Evolutionary conservation across 2,888 invertebrate genomes (phyloP).

Genomic region (Ametastegia equiseti): DNA sequence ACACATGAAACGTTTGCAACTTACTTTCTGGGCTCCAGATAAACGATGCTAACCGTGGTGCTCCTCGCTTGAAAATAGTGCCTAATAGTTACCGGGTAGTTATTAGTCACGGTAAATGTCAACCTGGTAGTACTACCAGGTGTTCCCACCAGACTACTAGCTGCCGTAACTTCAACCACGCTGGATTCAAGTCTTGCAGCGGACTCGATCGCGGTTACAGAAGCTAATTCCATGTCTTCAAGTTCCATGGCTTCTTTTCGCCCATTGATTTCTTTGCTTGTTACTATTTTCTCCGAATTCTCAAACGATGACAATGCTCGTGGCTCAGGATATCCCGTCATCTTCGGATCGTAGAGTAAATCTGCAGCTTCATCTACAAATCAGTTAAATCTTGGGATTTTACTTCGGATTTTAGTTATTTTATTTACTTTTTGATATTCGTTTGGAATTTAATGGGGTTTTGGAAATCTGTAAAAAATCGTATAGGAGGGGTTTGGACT

Average conservation of each 20-base stretch:
- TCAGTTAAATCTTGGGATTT: no score
- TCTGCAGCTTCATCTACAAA: constrained; percentile 1
- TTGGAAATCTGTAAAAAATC: no score
- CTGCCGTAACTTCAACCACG: constrained; percentile 65
- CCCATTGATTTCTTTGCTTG: not conserved
- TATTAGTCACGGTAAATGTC: constrained; percentile 87
- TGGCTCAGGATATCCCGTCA: not conserved
- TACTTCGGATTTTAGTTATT: no score
- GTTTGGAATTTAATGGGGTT: no score
- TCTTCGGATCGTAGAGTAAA: constrained; percentile 53
- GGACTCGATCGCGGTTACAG: constrained; percentile 21
- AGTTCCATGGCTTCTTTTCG: constrained; percentile 11
- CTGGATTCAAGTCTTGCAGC: constrained; percentile 48
- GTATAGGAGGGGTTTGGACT: no score
- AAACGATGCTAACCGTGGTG: constrained; percentile 78
- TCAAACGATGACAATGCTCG: not conserved
- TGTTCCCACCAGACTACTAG: constrained; percentile 64
- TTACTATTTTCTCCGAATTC: constrained; percentile 8
- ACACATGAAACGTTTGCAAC: constrained; percentile 58
- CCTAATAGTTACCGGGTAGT: constrained; percentile 78
- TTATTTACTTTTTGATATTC: no score
- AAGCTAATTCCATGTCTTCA: constrained; percentile 11
- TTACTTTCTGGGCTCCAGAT: constrained; percentile 79
- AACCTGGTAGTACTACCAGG: constrained; percentile 72
- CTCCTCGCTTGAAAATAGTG: constrained; percentile 81